A percentile compares a stretch with the other conserved stretches of the same genome.
Evolutionary conservation across 2,888 invertebrate species (phyloP).

Genomic region (Lasioglossum villosulum): DNA sequence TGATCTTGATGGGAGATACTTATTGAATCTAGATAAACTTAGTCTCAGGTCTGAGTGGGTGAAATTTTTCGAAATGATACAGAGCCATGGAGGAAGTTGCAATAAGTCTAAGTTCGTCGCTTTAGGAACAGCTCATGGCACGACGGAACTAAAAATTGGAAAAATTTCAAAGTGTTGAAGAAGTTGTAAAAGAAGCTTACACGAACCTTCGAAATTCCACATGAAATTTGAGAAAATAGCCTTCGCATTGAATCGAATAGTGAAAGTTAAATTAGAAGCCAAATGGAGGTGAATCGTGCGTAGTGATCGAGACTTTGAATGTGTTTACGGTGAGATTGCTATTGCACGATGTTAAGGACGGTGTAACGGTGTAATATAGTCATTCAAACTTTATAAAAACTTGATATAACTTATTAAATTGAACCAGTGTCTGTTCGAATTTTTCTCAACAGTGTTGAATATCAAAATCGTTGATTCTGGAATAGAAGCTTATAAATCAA

Average conservation of each 20-base stretch:
- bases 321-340: neutral
- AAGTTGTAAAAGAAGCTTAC: neutral
- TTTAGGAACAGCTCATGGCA: neutral
- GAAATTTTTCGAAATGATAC: neutral
- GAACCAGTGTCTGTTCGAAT: neutral
- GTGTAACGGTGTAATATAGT: neutral
- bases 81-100: neutral
- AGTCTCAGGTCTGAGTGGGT: neutral
- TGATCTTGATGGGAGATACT: neutral
- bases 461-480: neutral
- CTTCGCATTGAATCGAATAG: neutral
- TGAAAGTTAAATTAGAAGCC: constrained; percentile 6
- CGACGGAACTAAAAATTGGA: neutral
- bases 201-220: neutral
- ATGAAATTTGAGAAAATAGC: neutral
- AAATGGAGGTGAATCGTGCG: neutral
- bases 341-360: neutral
- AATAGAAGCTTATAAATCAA: neutral
- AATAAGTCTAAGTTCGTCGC: neutral
- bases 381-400: neutral
- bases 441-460: neutral
- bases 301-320: neutral
- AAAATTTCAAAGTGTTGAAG: neutral
- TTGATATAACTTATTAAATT: neutral
- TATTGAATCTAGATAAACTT: neutral